phyloP scores from a whole-genome alignment of 2,113 vertebrate species.

The Podarcis cretensis region DNA sequence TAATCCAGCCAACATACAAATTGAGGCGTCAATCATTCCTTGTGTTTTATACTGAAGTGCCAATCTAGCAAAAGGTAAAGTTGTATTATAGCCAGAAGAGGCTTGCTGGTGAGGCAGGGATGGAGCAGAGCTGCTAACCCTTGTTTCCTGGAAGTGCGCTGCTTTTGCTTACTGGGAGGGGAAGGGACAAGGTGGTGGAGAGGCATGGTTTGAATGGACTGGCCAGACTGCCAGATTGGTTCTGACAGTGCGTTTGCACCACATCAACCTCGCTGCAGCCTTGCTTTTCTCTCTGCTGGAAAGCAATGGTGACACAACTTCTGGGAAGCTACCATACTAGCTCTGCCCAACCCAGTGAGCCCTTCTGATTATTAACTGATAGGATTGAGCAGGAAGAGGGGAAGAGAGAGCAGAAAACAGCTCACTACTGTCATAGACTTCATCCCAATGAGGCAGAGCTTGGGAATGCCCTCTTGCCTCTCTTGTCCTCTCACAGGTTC shows the following conservation, averaged over 20 bases:
- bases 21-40: neutral
- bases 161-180: too few relatives aligned
- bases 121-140: too few relatives aligned
- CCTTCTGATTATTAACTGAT: neutral
- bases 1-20: neutral
- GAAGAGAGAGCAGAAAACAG: neutral
- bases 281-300: too few relatives aligned
- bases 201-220: too few relatives aligned
- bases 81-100: too few relatives aligned
- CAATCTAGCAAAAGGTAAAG: neutral
- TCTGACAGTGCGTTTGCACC: too few relatives aligned
- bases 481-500: neutral
- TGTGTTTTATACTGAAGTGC: neutral
- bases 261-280: too few relatives aligned
- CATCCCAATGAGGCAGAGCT: neutral
- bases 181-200: too few relatives aligned
- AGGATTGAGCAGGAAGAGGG: neutral
- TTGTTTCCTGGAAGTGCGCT: too few relatives aligned
- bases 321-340: neutral
- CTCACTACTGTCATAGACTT: neutral
- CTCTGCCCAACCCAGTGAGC: neutral
- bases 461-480: neutral
- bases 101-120: too few relatives aligned
- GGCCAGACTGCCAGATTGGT: too few relatives aligned
- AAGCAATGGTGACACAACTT: too few relatives aligned